A percentile compares a stretch with the other conserved stretches of the same genome.
phyloP scores from a whole-genome alignment of 2,888 invertebrate genomes.

The Leucoma salicis region DNA sequence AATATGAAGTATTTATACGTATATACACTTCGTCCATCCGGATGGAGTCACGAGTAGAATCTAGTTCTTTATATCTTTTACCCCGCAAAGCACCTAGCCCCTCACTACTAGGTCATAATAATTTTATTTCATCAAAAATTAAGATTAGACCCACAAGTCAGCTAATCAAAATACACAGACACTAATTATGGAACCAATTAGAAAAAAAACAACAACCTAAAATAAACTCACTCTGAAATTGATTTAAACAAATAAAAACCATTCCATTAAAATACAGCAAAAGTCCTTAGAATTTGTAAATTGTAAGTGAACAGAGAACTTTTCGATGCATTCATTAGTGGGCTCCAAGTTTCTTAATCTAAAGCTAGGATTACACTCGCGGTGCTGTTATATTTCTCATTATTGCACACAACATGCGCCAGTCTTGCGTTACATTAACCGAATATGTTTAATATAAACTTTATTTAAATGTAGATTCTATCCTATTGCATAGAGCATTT shows the following conservation, averaged over 20 bases:
- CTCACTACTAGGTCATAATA: too few species aligned
- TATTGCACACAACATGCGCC: slow-evolving; percentile 29
- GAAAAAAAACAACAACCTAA: slow-evolving; percentile 1
- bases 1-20: too few species aligned
- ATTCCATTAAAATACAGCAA: slow-evolving; percentile 32
- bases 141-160: too few species aligned
- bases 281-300: slow-evolving; percentile 48
- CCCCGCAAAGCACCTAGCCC: too few species aligned
- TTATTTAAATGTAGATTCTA: slow-evolving; percentile 10
- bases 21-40: too few species aligned
- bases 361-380: slow-evolving; percentile 50
- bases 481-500: slow-evolving; percentile 9
- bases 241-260: slow-evolving; percentile 16
- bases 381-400: slow-evolving; percentile 35
- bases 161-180: too few species aligned
- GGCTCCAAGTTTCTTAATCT: slow-evolving; percentile 61
- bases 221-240: slow-evolving; percentile 1
- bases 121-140: too few species aligned
- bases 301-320: slow-evolving; percentile 60
- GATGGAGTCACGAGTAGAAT: too few species aligned
- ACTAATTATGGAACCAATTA: too few species aligned
- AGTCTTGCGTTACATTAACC: slow-evolving; percentile 19
- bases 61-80: too few species aligned
- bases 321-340: slow-evolving; percentile 68
- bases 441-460: slow-evolving; percentile 31